Evolutionary conservation across 2,888 invertebrate genomes (phyloP), one percentile per base, ranked within the genome.

Genomic region (Epiperipatus broadwayi): DNA sequence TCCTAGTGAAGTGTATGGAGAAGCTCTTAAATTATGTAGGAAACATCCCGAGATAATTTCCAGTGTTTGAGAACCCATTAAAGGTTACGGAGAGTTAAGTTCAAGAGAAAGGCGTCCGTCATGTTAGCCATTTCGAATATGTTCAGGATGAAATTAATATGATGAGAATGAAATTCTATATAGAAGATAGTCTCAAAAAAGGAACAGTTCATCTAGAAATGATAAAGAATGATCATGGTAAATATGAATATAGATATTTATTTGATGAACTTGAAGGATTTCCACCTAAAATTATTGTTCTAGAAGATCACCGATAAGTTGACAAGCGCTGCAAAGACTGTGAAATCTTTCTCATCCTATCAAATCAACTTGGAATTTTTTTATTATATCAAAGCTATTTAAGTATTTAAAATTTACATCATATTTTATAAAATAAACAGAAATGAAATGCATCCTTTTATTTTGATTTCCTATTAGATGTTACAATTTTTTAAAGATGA

Each of bases 91-190:
- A 0, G 85, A 87, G 58, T 79, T 80, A 56, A 77, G 76, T 1
- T 67, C 78, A 15, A 66, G 87, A 47, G 75, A 89, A 28, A 66
- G 85, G 44, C 66, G 84, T 30, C 72, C 72, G 78, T 45, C 83
- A 83, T 64, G 78, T 84, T 29, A 69, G 78, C 46, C 80, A 85
- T 61, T 63, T 70, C 32, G 64, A 69, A 29, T 87, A 75, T 58
- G 66, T 72, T 45, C 72, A 74, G 44, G 71, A 80, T 54, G 83
- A 79, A 14, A 67, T 69, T 10, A 70, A 74, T 46, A 75, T 78
- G 50, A 71, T 89, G 67, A 68, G 83, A 50, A 84, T 91, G 79
- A 72, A 75, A 53, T 91, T 89, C 60, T 79, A 87, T 53, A 68
- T 89, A 41, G 75, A 85, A 61, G 89, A 89, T 25, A 64, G 72